These are phyloP conservation scores for Brachionus asplanchnoidis DNA, from an alignment of 1,140 invertebrate genomes.

Conservation along the genomic window DNA sequence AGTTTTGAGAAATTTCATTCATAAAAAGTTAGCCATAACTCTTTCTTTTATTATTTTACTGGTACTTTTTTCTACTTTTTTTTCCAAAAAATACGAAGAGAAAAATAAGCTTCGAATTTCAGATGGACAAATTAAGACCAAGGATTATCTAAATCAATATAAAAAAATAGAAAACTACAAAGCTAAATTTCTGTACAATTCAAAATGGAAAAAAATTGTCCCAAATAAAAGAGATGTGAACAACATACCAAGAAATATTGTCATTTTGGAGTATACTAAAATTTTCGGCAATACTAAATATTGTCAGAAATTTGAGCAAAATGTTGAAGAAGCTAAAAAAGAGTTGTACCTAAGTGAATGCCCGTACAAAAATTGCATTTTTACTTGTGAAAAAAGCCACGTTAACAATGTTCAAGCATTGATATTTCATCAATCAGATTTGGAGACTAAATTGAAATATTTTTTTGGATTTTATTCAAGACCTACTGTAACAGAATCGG, in stretches of 20 bases:
- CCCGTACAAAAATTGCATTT: slow-evolving; percentile 14
- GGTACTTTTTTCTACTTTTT: too few relatives aligned
- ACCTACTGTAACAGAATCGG: background rate
- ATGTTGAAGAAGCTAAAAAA: background rate
- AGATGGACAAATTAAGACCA: too few relatives aligned
- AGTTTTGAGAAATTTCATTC: too few relatives aligned
- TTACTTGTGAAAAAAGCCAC: background rate
- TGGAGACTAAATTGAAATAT: background rate
- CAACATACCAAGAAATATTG: background rate
- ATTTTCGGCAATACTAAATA: background rate
- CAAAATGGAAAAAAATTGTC: background rate
- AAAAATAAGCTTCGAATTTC: too few relatives aligned
- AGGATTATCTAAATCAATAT: background rate
- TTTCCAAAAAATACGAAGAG: too few relatives aligned
- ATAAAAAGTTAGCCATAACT: too few relatives aligned
- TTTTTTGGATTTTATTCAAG: too few relatives aligned
- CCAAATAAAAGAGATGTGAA: background rate
- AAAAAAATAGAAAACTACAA: background rate
- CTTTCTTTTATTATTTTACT: too few relatives aligned
- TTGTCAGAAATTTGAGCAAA: background rate
- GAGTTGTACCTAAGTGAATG: background rate
- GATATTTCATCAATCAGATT: background rate
- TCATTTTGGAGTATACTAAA: background rate
- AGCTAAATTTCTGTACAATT: background rate
- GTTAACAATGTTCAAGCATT: background rate